Base-by-base conservation (phyloP, 2,113 vertebrate genomes). In the Galeopterus variegatus region DNA sequence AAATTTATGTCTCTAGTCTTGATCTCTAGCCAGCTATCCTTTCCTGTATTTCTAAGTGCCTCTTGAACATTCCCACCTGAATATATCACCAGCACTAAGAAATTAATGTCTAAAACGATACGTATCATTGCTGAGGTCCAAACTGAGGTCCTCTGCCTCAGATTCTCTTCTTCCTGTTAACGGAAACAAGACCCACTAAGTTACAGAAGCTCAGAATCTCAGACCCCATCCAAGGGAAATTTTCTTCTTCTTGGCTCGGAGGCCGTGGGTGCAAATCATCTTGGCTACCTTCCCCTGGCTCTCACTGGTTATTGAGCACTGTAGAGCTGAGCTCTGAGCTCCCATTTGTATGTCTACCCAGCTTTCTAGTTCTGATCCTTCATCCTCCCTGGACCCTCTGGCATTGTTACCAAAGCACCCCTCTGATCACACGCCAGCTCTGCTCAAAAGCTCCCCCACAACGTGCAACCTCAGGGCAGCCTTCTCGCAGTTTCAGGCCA, bases 131-230 rank as follows among this genome's bases (percentile, higher is more conserved):
- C 26, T 3, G 23, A 62, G 41, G 26, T 67, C 15, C 64, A 81
- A 88, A 65, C 0, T 64, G 82, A 36, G 41, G 41, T 41, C 31
- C 60, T 75, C 15, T 50, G 50, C 31, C 24, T 90, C 18, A n/a
- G 33, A 72, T 19, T 90, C 58, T 26, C 24, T 19, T 77, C 60
- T 48, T 70, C 33, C 65, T 69, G 1, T 41, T 62, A 70, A 72
- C 54, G 33, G 76, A 80, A 95, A 60, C 45, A 60, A 93, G 73
- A 86, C 41, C 13, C 18, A 56, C 56, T 64, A 56, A 73, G 6
- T 48, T 90, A 89, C 36, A 96, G 92, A 91, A 81, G 23, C n/a
- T 82, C 52, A 62, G 62, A 90, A n/a, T 67, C 33, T 76, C 54
- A 76, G 36, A 80, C 8, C 31, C 41, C 18, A 65, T 80, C 31